Conservation (phyloP, 2,888 invertebrate genomes). For the Caenorhabditis afra region DNA sequence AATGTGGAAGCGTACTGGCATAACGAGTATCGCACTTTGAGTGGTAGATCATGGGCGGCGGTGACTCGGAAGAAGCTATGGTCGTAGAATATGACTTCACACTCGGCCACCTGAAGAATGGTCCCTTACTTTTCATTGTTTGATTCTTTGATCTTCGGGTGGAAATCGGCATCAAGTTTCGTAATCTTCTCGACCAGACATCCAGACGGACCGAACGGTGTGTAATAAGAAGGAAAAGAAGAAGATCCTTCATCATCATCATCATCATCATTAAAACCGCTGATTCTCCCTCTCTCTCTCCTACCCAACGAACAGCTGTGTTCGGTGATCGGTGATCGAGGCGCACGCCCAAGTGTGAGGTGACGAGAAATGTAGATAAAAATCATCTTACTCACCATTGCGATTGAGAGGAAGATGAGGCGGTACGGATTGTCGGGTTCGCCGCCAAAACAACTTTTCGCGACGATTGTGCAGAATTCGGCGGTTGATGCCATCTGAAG, state of each 20-base stretch:
- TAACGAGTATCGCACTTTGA: slow-evolving; percentile 24
- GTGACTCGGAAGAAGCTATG: slow-evolving; percentile 9
- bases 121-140: neutral
- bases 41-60: neutral
- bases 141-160: neutral
- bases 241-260: too few relatives aligned
- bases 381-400: slow-evolving; percentile 35
- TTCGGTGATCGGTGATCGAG: slow-evolving; percentile 23
- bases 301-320: slow-evolving; percentile 33
- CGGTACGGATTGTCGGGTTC: slow-evolving; percentile 30
- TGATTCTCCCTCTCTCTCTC: neutral
- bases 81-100: slow-evolving; percentile 33
- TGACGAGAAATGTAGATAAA: slow-evolving; percentile 7
- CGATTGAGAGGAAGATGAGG: slow-evolving; percentile 26
- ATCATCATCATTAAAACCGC: slow-evolving; percentile 18
- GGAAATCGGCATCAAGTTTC: slow-evolving; percentile 13
- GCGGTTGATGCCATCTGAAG: slow-evolving; percentile 1
- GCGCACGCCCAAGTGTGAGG: neutral
- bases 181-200: slow-evolving; percentile 9
- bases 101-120: slow-evolving; percentile 31
- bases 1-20: slow-evolving; percentile 25
- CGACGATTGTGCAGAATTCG: slow-evolving; percentile 12
- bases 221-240: slow-evolving; percentile 17
- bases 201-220: slow-evolving; percentile 8
- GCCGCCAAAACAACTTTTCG: slow-evolving; percentile 21